These are phyloP conservation scores for Dynastes hyllus DNA, from an alignment of 2,888 invertebrate genomes.

Conservation along the genomic window DNA sequence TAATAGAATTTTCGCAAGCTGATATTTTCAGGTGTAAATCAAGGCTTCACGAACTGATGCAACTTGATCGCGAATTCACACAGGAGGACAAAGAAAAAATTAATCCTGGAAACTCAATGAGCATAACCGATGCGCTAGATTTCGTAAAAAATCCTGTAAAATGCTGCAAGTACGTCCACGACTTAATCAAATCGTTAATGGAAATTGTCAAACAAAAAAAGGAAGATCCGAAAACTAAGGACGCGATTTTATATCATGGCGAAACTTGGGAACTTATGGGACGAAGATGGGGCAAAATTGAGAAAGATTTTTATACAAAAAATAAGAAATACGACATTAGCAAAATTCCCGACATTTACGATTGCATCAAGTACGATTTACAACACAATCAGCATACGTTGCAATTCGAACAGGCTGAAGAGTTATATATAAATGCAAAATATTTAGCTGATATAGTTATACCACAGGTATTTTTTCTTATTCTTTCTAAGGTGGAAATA, in stretches of 20 bases:
- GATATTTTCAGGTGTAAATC: conserved; percentile 87
- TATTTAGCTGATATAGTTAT: conserved; percentile 99
- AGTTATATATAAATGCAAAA: conserved; percentile 95
- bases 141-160: conserved; percentile 96
- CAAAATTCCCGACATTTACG: conserved; percentile 99
- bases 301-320: conserved; percentile 97
- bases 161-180: conserved; percentile 93
- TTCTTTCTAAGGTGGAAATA: background rate
- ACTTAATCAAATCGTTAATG: conserved; percentile 89
- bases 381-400: conserved; percentile 98
- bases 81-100: conserved; percentile 88
- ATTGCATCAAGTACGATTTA: conserved; percentile 98
- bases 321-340: conserved; percentile 96
- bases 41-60: conserved; percentile 94
- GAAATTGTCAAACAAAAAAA: conserved; percentile 89
- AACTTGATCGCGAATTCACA: conserved; percentile 90
- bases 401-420: conserved; percentile 94
- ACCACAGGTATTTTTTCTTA: conserved; percentile 82
- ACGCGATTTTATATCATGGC: conserved; percentile 95
- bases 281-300: conserved; percentile 97
- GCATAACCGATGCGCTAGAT: conserved; percentile 92
- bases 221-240: conserved; percentile 93
- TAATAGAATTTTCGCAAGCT: background rate
- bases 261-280: conserved; percentile 99
- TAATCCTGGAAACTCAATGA: conserved; percentile 94